Conservation (phyloP, 2,797 vertebrate species). For the Allobates femoralis region DNA sequence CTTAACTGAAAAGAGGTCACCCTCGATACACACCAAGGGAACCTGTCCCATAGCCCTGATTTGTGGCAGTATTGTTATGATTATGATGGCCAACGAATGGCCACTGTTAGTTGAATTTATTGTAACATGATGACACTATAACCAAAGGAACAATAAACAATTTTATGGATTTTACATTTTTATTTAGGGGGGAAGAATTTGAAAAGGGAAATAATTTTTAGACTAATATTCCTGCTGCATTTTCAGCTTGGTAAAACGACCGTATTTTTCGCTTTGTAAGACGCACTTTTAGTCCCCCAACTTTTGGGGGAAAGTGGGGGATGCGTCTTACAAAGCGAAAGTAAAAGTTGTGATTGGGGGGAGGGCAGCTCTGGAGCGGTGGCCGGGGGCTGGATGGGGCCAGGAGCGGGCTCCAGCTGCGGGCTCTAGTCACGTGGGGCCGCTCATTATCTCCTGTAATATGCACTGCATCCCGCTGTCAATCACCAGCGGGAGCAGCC, state of each 20-base stretch:
- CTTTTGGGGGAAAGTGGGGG: too few relatives aligned
- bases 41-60: neutral
- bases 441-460: too few relatives aligned
- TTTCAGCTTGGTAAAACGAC: neutral
- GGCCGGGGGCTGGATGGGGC: too few relatives aligned
- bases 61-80: neutral
- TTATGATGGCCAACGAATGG: neutral
- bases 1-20: neutral
- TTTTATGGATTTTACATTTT: neutral
- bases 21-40: neutral
- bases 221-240: neutral
- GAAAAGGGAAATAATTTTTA: neutral
- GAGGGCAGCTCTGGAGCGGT: too few relatives aligned
- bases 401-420: too few relatives aligned
- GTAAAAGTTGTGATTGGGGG: too few relatives aligned
- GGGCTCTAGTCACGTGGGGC: too few relatives aligned
- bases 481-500: too few relatives aligned
- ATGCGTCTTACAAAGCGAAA: too few relatives aligned
- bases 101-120: neutral
- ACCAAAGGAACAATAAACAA: neutral
- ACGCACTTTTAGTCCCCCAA: too few relatives aligned
- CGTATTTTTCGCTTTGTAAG: too few relatives aligned
- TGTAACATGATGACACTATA: neutral
- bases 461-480: too few relatives aligned
- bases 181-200: neutral